Evolutionary conservation across 2,797 vertebrate genomes (phyloP), one percentile per base, ranked within the genome.

Genomic region (Enoplosus armatus): DNA sequence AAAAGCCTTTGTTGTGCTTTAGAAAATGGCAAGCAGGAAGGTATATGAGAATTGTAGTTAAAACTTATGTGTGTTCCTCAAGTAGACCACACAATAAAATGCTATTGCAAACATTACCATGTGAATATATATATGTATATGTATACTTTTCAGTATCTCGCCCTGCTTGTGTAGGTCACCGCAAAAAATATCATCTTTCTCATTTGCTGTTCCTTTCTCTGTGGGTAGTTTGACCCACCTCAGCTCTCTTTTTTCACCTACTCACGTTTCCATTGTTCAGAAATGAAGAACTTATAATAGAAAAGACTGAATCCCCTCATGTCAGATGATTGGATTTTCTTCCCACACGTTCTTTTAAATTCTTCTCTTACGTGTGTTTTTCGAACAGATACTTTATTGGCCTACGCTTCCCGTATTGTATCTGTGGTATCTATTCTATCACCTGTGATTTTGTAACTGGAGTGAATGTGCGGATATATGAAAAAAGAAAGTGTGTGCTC

Each of bases 221-320:
- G 55, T 63, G 72, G 56, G 58, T 68, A 33, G 72, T 61, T 45
- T 59, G 15, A 55, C 45, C 14, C 14, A 64, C 45, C 53, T 55
- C 43, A 37, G 24, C 16, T 79, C 63, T 66, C 16, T 26, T 35
- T n/a, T 76, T 66, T 85, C 82, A 75, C 68, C 59, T 45, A 72
- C 76, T 85, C 72, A 55, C 56, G 58, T 78, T 60, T 67, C 41
- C 58, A 54, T 72, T 69, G 58, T 80, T 69, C 43, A 70, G 35
- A 80, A 75, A 69, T 56, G 31, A 75, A 47, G 48, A 66, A 31
- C 31, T 62, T 18, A 11, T 12, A 71, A 72, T 61, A 71, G 43
- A 61, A 58, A 59, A 35, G 22, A 8, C 10, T 65, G 27, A 37
- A 63, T 50, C 39, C 26, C 20, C 26, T 41, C 24, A 33, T 43